phyloP scores from a whole-genome alignment of 2,797 vertebrate species.

The Otus scops region DNA sequence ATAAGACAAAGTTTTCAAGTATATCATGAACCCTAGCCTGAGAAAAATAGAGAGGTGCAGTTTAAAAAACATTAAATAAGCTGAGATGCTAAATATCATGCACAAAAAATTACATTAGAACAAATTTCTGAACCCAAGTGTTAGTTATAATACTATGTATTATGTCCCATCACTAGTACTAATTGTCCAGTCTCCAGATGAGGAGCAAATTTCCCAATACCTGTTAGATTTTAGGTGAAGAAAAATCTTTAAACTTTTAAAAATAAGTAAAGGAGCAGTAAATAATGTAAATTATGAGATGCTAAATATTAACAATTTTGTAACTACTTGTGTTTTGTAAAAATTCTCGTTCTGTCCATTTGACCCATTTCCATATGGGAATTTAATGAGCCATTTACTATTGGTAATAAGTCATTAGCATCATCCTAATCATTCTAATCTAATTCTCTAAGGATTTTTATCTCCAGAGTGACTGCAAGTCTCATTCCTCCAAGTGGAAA shows the following conservation, averaged over 20 bases:
- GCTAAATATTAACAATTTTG: background rate
- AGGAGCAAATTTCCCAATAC: background rate
- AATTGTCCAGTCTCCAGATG: background rate
- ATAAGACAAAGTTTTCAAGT: background rate
- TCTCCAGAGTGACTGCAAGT: background rate
- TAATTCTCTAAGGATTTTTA: background rate
- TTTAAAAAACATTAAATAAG: background rate
- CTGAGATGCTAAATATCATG: background rate
- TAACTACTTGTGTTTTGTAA: background rate
- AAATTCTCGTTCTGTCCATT: background rate
- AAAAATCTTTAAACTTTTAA: background rate
- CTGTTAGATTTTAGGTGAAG: background rate
- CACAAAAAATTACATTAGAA: background rate
- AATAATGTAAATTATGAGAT: background rate
- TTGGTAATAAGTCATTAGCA: slow-evolving; percentile 3
- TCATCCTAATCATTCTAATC: background rate
- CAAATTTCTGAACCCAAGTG: background rate
- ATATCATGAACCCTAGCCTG: background rate
- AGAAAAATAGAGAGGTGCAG: background rate
- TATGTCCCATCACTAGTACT: background rate
- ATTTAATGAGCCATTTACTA: background rate
- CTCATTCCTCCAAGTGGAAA: slow-evolving; percentile 20
- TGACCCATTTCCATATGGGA: background rate
- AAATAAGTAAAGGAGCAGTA: background rate
- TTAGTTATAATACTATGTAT: background rate